Base-by-base conservation (phyloP, 2,113 vertebrate genomes). In the Apteryx owenii region DNA sequence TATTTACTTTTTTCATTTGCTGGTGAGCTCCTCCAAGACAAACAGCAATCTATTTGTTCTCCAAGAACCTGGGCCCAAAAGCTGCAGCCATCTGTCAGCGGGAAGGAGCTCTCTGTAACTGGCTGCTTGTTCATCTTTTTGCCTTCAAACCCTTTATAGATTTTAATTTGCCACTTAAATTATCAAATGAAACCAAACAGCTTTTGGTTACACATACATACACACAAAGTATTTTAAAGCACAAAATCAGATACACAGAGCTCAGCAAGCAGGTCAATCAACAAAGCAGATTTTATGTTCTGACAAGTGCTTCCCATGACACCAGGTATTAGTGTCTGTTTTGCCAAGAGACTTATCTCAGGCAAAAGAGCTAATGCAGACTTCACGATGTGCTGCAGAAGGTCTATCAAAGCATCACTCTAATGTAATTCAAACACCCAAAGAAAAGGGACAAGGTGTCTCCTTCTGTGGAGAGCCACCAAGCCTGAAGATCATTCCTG, bases 21-120 rank as follows among this genome's bases (percentile, higher is more conserved):
- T 61, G 78, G 17, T 1, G 7, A 91, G 85, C 66, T 93, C 51
- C 88, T 90, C 86, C 94, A 64, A 84, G 91, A 76, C 89, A 88
- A 84, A 50, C 83, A 90, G 89, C 23, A 56, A 91, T 84, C 70
- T 81, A 77, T 94, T 94, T 93, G 90, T 88, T 96, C 93, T 62
- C 79, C 4, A 12, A 90, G 89, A 93, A 88, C 66, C 78, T 0
- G 2, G 90, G 89, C 50, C 86, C 25, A 73, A 93, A 80, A 68
- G 91, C 22, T 81, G 87, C 73, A 89, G 84, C 94, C 95, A 97
- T 95, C 95, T 96, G 95, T 82, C 93, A 89, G 76, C 1, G 75
- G 91, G 50, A 87, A 91, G 78, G 78, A 95, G 93, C 81, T 89
- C 81, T 85, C 89, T 6, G 5, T 33, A 46, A 90, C 58, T 0